Evolutionary conservation across 2,113 vertebrate genomes (phyloP).

Genomic region (Thamnophis sirtalis): DNA sequence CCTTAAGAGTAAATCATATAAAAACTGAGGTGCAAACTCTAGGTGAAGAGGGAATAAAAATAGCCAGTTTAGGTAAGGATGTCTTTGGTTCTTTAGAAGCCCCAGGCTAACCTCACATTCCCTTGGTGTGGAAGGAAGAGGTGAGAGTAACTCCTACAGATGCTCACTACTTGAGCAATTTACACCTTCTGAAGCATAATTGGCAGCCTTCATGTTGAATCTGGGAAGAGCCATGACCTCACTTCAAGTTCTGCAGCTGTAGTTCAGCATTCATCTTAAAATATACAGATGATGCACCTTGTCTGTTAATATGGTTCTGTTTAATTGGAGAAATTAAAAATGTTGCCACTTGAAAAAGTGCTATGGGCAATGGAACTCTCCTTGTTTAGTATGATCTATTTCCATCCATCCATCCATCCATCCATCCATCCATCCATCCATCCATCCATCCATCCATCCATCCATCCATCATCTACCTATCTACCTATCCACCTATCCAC

Average conservation of each 20-base stretch:
- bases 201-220: neutral
- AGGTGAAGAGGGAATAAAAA: neutral
- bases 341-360: neutral
- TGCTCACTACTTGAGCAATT: constrained; percentile 12
- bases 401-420: neutral
- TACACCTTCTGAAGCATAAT: neutral
- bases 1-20: neutral
- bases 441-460: neutral
- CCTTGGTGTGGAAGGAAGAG: neutral
- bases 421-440: neutral
- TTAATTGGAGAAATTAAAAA: neutral
- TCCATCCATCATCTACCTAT: too few species aligned
- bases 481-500: too few species aligned
- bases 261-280: constrained; percentile 5
- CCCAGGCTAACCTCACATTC: neutral
- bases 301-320: neutral
- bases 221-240: neutral
- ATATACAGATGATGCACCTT: neutral
- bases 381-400: neutral
- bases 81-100: neutral
- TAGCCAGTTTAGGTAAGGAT: neutral
- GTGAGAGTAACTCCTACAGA: constrained; percentile 13
- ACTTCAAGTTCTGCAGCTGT: neutral
- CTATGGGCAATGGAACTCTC: too few species aligned
- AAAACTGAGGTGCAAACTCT: neutral